Percentiles rank a stretch among this genome's conserved stretches.
These are phyloP conservation scores for Polyodon spathula DNA, from an alignment of 2,113 vertebrate species.

Conservation along the genomic window DNA sequence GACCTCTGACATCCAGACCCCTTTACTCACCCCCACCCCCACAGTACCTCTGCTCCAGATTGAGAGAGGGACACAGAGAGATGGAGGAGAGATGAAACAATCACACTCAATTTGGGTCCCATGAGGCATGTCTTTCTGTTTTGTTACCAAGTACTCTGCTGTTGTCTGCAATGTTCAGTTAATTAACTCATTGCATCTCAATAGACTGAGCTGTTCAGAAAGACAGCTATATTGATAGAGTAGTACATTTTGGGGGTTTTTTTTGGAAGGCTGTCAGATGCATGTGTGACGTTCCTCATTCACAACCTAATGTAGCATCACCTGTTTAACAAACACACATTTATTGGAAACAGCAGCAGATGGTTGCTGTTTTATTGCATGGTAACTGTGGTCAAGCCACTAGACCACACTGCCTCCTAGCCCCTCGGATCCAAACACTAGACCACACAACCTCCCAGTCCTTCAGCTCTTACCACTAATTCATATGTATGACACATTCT, in stretches of 20 bases:
- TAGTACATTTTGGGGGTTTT: no score
- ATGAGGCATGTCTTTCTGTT: conserved; percentile 8
- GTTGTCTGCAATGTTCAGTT: conserved; percentile 27
- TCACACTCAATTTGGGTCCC: conserved; percentile 29
- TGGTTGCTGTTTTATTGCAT: no score
- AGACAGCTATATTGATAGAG: background rate
- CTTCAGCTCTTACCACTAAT: no score
- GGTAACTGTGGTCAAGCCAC: background rate
- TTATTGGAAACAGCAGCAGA: no score
- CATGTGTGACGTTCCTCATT: background rate
- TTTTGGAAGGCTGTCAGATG: background rate
- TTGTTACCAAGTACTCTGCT: conserved; percentile 31
- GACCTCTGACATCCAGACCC: background rate
- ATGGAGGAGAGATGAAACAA: conserved; percentile 20
- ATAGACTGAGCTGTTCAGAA: conserved; percentile 17
- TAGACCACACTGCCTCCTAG: background rate
- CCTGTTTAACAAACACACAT: no score
- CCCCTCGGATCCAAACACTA: no score
- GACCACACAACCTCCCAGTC: background rate
- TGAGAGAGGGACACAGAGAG: background rate
- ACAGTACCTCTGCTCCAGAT: background rate
- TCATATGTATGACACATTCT: no score
- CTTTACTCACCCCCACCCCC: background rate
- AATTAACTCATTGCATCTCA: conserved; percentile 31
- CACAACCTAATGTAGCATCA: background rate